Base-by-base conservation (phyloP, 1,140 invertebrate species). In the Drosophila hydei region DNA sequence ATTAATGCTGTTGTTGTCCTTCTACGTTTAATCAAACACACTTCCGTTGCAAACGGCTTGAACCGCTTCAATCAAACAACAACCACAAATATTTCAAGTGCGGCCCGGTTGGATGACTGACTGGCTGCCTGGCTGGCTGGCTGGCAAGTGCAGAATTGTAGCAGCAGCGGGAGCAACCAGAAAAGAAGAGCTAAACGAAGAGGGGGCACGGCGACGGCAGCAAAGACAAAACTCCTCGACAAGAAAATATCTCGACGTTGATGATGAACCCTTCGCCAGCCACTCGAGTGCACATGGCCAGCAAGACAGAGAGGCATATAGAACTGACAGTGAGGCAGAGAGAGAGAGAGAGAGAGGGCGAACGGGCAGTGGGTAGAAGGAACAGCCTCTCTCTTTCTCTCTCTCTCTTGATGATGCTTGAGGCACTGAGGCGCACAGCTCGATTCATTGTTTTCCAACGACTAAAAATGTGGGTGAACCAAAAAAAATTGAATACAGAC, bases 71-170 rank as follows among this genome's bases (percentile, higher is more conserved):
- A 85, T 85, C 81, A 85, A 85, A 85, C 77, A 85, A 85, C 81
- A 87, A 88, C 81, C 81, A 87, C 81, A 85, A 77, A 85, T 81
- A 81, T 85, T 85, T 85, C 81, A 85, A 85, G 81, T 87, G 75
- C 56, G 74, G 70, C 70, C 69, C 69, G 79, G 79, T 63, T 83
- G 79, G 72, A 74, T 77, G 78, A 47, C 40, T 72, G 72, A 54
- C 40, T 72, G 72, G 64, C 23, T 25, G 25, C 25, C 7, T 1
- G 25, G 30, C 9, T 33, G 9, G 9, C 9, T 33, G 30, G 30
- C 30, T 33, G 75, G 67, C 71, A 73, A 73, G 71, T 73, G 71
- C 65, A 69, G 43, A 33, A n/a, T n/a, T n/a, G n/a, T n/a, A 55
- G n/a, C 19, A 40, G 14, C 56, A 50, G 43, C 4, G 14, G 38